Evolutionary conservation across 2,797 vertebrate species (phyloP), one percentile per base, ranked within the genome.

Genomic region (Coregonus sp.): DNA sequence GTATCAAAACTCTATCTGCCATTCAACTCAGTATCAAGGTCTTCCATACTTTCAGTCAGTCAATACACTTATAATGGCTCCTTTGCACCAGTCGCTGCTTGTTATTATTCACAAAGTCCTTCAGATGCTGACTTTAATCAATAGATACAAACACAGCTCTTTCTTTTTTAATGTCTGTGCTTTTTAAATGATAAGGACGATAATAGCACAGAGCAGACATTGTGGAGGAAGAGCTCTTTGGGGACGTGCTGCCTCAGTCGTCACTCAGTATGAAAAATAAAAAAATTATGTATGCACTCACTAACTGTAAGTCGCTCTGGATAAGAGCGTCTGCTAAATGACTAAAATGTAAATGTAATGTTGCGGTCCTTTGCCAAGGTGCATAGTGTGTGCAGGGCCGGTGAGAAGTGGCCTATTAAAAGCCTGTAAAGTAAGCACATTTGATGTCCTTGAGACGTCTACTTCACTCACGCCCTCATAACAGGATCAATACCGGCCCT

Each of bases 401-500:
- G 75, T 77, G 79, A 83, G 75, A 7, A 78, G 82, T 73, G 78
- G 78, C 79, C 88, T 82, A 84, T 89, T 91, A 87, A 81, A 86
- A 67, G 16, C 72, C 80, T 12, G 71, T 54, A 0, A 74, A 72
- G 81, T 87, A 69, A 87, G 80, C 81, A 80, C 80, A 82, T 87
- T 70, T 81, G 80, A 82, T 82, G 82, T 84, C 84, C 84, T 83
- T 85, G 83, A 87, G 82, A 78, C 78, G 20, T 25, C 20, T 63
- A 63, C 59, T 63, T n/a, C 63, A 79, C 82, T 80, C 77, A 20
- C 74, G 72, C 70, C 70, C 75, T 74, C 35, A 76, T 75, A 70
- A 72, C 70, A 29, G 54, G 78, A 70, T 79, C 80, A 75, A 74
- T 56, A 61, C 25, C 77, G 66, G 61, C 66, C 69, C 72, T 67